phyloP scores from a whole-genome alignment of 2,113 vertebrate genomes.

The Esox niger region DNA sequence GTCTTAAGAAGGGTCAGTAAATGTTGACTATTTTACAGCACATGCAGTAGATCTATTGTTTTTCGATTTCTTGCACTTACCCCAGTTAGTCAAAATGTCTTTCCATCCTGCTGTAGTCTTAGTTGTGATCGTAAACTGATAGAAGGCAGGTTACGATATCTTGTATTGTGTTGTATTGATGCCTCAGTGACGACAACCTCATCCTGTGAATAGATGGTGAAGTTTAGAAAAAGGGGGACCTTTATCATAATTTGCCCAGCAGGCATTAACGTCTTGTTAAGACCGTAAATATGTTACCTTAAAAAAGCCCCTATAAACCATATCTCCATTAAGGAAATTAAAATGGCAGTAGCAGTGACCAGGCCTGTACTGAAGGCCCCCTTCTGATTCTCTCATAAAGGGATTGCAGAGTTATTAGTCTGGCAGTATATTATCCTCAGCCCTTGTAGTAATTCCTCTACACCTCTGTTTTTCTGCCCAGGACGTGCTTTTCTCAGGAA shows the following conservation, averaged over 20 bases:
- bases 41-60: too few relatives aligned
- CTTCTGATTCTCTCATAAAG: slow-evolving; percentile 56
- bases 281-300: slow-evolving; percentile 44
- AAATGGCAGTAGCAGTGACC: slow-evolving; percentile 37
- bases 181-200: slow-evolving; percentile 19
- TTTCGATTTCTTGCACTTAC: too few relatives aligned
- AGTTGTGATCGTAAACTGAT: not conserved
- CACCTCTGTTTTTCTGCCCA: not conserved
- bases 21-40: too few relatives aligned
- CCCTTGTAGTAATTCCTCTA: slow-evolving; percentile 23
- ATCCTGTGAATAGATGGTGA: not conserved
- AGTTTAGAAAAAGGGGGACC: slow-evolving; percentile 8
- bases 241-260: slow-evolving; percentile 21
- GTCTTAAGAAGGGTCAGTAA: too few relatives aligned
- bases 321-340: slow-evolving; percentile 65
- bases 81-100: too few relatives aligned
- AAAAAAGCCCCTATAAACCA: slow-evolving; percentile 50
- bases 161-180: slow-evolving; percentile 17
- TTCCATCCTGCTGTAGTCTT: too few relatives aligned
- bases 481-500: slow-evolving; percentile 10
- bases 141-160: not conserved
- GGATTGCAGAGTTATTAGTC: slow-evolving; percentile 44
- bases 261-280: slow-evolving; percentile 46
- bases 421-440: slow-evolving; percentile 38
- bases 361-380: slow-evolving; percentile 46